Percentiles rank a stretch among this genome's conserved stretches.
These are phyloP conservation scores for Leucophora obtusa DNA, from an alignment of 2,888 invertebrate species.

Conservation along the genomic window DNA sequence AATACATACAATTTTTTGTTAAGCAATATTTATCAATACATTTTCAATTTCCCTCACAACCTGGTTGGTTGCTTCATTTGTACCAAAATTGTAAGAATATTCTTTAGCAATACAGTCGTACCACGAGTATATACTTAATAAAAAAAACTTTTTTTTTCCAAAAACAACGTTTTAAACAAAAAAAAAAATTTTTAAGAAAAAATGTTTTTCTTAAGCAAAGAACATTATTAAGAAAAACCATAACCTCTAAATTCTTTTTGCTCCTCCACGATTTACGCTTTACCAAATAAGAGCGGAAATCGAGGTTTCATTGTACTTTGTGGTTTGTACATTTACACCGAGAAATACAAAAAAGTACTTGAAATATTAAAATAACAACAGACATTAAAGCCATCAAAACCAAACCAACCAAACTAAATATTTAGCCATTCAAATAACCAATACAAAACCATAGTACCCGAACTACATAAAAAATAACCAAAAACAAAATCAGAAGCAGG, in stretches of 20 bases:
- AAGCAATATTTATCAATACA: not conserved
- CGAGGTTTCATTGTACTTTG: too few relatives aligned
- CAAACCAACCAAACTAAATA: conserved; percentile 18
- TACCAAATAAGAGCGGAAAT: too few relatives aligned
- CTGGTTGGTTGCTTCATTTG: conserved; percentile 11
- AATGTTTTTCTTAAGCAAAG: too few relatives aligned
- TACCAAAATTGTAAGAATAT: not conserved
- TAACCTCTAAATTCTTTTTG: too few relatives aligned
- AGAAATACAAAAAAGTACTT: conserved; percentile 17
- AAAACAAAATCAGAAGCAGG: not conserved
- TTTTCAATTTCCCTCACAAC: not conserved
- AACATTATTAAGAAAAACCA: too few relatives aligned
- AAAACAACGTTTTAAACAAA: too few relatives aligned
- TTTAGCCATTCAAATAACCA: conserved; percentile 18
- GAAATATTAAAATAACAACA: conserved; percentile 22
- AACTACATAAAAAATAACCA: not conserved
- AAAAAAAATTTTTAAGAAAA: too few relatives aligned
- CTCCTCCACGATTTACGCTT: too few relatives aligned
- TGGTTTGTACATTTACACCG: not conserved
- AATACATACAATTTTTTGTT: not conserved
- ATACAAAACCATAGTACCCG: not conserved
- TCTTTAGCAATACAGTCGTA: conserved; percentile 7
- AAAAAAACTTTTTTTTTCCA: too few relatives aligned
- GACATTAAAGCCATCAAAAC: conserved; percentile 10
- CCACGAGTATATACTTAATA: too few relatives aligned